These are phyloP conservation scores for Atrina japonica DNA, from an alignment of 2,888 invertebrate genomes.

Conservation along the genomic window DNA sequence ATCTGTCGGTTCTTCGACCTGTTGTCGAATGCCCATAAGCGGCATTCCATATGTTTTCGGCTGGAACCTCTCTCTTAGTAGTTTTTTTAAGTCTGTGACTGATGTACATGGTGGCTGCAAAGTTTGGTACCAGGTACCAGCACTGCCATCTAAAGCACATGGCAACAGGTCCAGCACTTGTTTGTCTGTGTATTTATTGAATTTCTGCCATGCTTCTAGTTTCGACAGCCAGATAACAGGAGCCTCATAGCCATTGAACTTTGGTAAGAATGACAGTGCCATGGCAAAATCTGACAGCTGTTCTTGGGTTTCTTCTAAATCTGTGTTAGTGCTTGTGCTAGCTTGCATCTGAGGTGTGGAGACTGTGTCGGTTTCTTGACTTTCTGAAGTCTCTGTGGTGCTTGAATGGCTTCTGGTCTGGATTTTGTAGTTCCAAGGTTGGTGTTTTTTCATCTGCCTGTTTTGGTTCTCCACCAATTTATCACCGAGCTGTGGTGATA, in stretches of 20 bases:
- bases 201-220: background rate
- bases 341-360: too few species aligned
- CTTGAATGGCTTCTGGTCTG: too few species aligned
- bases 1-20: background rate
- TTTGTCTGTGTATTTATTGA: background rate
- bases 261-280: background rate
- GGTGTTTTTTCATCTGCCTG: too few species aligned
- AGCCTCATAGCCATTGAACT: background rate
- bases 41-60: background rate
- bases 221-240: conserved; percentile 3
- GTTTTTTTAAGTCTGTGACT: background rate
- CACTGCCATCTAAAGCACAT: background rate
- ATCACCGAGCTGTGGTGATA: too few species aligned
- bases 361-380: too few species aligned
- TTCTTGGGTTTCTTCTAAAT: too few species aligned
- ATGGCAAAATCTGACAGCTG: conserved; percentile 1
- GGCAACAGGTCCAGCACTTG: conserved; percentile 1
- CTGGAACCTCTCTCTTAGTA: background rate
- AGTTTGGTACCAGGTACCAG: background rate
- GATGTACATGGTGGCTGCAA: background rate
- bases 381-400: too few species aligned
- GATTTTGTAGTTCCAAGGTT: too few species aligned
- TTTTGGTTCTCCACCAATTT: too few species aligned
- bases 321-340: too few species aligned
- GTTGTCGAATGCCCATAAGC: conserved; percentile 1